A percentile compares a stretch with the other conserved stretches of the same genome.
Conservation (phyloP, 2,797 vertebrate genomes). For the Phataginus tetradactyla region DNA sequence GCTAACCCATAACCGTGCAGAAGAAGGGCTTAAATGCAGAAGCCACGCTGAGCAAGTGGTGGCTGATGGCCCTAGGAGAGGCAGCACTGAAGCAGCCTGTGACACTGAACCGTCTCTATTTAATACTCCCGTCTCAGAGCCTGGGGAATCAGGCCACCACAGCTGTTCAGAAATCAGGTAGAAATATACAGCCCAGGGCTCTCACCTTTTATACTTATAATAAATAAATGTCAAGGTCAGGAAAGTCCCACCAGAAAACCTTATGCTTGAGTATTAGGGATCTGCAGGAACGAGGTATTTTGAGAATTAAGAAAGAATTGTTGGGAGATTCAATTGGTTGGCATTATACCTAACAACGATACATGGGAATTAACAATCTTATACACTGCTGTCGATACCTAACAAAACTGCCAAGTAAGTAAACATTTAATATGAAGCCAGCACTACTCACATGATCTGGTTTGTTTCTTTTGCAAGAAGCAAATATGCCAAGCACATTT, state of each 20-base stretch:
- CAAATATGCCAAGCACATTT: neutral
- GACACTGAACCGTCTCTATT: neutral
- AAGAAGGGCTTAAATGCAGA: neutral
- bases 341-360: slow-evolving; percentile 43
- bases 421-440: slow-evolving; percentile 67
- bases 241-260: neutral
- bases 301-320: neutral
- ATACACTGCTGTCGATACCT: slow-evolving; percentile 56
- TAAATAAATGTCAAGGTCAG: neutral
- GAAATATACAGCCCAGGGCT: neutral
- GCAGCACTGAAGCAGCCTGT: accelerated
- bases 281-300: neutral
- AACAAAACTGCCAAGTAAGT: slow-evolving; percentile 71
- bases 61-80: neutral
- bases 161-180: neutral
- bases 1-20: neutral
- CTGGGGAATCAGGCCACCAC: neutral
- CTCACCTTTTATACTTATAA: neutral
- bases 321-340: slow-evolving; percentile 42
- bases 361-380: slow-evolving; percentile 57
- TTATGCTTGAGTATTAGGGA: neutral
- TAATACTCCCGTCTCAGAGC: neutral
- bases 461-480: slow-evolving; percentile 71
- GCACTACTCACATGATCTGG: slow-evolving; percentile 53
- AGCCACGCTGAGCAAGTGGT: neutral